Evolutionary conservation across 2,888 invertebrate genomes (phyloP).

Genomic region (Leptopterna dolabrata): DNA sequence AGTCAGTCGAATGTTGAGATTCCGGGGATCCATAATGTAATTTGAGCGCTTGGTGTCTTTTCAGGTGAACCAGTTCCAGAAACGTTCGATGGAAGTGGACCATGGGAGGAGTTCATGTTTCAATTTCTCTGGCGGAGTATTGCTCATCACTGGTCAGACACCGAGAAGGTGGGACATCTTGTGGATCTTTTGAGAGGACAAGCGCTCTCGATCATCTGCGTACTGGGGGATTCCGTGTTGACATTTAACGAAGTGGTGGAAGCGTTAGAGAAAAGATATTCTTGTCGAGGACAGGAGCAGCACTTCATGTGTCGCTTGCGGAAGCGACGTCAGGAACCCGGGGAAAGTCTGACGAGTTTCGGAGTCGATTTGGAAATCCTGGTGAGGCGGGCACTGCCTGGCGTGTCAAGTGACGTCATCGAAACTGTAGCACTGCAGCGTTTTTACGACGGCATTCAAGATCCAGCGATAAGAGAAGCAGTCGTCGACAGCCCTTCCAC

Average conservation of each 20-base stretch:
- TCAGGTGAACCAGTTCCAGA: not conserved
- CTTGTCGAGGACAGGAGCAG: not conserved
- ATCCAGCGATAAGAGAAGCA: not conserved
- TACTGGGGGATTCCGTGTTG: not conserved
- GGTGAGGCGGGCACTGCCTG: not conserved
- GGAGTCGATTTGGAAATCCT: not conserved
- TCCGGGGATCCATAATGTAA: no score
- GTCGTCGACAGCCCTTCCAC: not conserved
- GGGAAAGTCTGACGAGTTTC: not conserved
- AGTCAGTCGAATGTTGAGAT: no score
- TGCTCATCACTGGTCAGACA: not conserved
- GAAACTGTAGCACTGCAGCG: not conserved
- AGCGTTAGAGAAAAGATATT: not conserved
- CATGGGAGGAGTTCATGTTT: not conserved
- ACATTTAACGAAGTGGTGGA: not conserved
- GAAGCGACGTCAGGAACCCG: not conserved
- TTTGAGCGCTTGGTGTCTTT: not conserved
- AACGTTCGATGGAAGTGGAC: not conserved
- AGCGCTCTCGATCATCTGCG: not conserved
- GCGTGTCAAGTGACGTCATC: not conserved
- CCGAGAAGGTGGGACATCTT: not conserved
- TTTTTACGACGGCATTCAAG: not conserved
- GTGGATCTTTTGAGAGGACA: not conserved
- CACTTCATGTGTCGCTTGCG: not conserved
- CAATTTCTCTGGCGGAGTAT: not conserved